Conservation (phyloP, 2,888 invertebrate species). For the Drosophila fungiperda region DNA sequence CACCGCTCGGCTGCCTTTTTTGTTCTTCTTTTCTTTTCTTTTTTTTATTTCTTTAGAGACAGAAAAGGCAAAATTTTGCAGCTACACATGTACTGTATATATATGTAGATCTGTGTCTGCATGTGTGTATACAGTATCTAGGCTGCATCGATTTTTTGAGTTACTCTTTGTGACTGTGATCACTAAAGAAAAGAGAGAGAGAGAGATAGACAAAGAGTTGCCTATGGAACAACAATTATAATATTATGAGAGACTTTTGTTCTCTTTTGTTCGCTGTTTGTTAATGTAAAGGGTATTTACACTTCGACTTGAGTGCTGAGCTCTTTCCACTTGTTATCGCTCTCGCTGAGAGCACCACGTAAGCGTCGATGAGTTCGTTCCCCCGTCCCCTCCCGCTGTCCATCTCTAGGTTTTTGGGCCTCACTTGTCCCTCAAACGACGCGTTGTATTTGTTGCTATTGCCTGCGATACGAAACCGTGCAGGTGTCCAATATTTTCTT, state of each 20-base stretch:
- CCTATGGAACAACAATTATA: background rate
- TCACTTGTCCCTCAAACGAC: slow-evolving; percentile 73
- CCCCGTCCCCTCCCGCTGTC: slow-evolving; percentile 26
- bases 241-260: background rate
- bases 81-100: slow-evolving; percentile 30
- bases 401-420: slow-evolving; percentile 58
- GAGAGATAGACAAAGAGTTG: background rate
- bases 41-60: slow-evolving; percentile 31
- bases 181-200: background rate
- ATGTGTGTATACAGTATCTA: background rate
- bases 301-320: slow-evolving; percentile 22
- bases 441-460: slow-evolving; percentile 58
- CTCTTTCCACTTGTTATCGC: slow-evolving; percentile 35
- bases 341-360: slow-evolving; percentile 49
- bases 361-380: slow-evolving; percentile 27
- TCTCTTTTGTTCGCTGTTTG: background rate
- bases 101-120: background rate
- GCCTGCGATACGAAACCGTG: slow-evolving; percentile 77
- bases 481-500: slow-evolving; percentile 83
- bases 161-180: slow-evolving; percentile 17
- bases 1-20: slow-evolving; percentile 61
- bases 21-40: slow-evolving; percentile 29
- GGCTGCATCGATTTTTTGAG: slow-evolving; percentile 33
- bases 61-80: slow-evolving; percentile 66
- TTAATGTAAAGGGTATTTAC: slow-evolving; percentile 26